A percentile compares a stretch with the other conserved stretches of the same genome.
Conservation (phyloP, 2,113 vertebrate genomes). For the Crocuta crocuta region DNA sequence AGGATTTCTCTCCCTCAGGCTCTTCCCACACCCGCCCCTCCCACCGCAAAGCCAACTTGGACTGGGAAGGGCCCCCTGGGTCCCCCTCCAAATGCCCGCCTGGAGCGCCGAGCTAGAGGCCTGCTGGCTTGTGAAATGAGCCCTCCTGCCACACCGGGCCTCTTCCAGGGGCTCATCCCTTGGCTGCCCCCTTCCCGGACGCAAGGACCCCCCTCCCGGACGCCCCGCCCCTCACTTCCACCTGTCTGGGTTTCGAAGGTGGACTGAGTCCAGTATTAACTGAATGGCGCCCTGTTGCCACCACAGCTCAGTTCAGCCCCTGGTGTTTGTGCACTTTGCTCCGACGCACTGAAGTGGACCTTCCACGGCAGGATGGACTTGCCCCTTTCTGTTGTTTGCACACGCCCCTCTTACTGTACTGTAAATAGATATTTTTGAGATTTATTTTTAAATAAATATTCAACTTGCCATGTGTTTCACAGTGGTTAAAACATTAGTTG, state of each 20-base stretch:
- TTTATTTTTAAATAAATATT: constrained; percentile 92
- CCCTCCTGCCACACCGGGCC: constrained; percentile 78
- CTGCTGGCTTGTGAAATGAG: constrained; percentile 82
- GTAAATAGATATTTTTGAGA: constrained; percentile 88
- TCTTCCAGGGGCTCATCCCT: constrained; percentile 65
- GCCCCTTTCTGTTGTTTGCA: constrained; percentile 84
- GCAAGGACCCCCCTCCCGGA: neutral
- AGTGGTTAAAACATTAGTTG: constrained; percentile 84
- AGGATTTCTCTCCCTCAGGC: constrained; percentile 26
- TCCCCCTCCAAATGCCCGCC: neutral
- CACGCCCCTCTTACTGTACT: constrained; percentile 84
- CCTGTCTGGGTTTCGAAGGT: constrained; percentile 3
- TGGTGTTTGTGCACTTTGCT: constrained; percentile 59
- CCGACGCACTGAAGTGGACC: constrained; percentile 37
- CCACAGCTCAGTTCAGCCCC: constrained; percentile 51
- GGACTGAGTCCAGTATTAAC: constrained; percentile 59
- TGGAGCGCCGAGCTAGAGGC: constrained; percentile 67
- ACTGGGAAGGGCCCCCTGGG: constrained; percentile 47
- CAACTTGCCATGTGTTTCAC: constrained; percentile 85
- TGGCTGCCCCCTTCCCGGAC: neutral
- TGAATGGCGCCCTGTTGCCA: constrained; percentile 79
- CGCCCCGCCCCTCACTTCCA: neutral
- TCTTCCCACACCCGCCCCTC: neutral
- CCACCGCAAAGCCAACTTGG: neutral
- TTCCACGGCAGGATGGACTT: constrained; percentile 60